Conservation (phyloP, 2,797 vertebrate genomes). For the Acanthopagrus latus region DNA sequence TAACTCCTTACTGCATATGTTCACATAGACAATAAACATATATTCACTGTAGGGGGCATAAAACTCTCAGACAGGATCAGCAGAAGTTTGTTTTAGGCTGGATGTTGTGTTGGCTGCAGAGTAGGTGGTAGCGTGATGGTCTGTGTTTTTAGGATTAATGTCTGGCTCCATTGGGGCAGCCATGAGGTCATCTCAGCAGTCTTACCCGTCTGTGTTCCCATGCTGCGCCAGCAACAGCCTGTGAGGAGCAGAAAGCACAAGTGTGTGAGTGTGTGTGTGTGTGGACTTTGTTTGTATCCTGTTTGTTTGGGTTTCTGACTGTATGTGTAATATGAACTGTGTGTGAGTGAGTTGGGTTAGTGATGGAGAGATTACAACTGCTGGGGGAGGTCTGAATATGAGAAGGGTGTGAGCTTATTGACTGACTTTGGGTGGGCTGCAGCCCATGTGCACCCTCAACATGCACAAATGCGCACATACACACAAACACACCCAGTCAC, state of each 20-base stretch:
- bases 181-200: slow-evolving; percentile 67
- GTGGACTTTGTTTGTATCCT: background rate
- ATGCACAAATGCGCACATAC: slow-evolving; percentile 13
- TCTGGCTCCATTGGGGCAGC: slow-evolving; percentile 73
- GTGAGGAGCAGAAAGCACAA: background rate
- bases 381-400: slow-evolving; percentile 29
- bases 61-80: slow-evolving; percentile 44
- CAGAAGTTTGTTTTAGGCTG: slow-evolving; percentile 55
- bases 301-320: slow-evolving; percentile 9
- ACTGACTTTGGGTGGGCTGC: slow-evolving; percentile 64
- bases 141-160: slow-evolving; percentile 82
- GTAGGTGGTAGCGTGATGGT: slow-evolving; percentile 42
- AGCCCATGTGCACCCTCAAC: slow-evolving; percentile 44
- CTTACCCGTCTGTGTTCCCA: slow-evolving; percentile 59
- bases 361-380: slow-evolving; percentile 39
- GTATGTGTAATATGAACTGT: slow-evolving; percentile 8
- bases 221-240: slow-evolving; percentile 29
- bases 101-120: slow-evolving; percentile 44
- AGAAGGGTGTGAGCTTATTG: slow-evolving; percentile 49
- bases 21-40: background rate
- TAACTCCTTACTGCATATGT: background rate
- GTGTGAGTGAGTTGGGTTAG: slow-evolving; percentile 11
- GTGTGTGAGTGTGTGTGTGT: slow-evolving; percentile 3
- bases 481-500: slow-evolving; percentile 21
- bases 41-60: slow-evolving; percentile 9